These are phyloP conservation scores for Meganola albula DNA, from an alignment of 2,888 invertebrate genomes.

Conservation along the genomic window DNA sequence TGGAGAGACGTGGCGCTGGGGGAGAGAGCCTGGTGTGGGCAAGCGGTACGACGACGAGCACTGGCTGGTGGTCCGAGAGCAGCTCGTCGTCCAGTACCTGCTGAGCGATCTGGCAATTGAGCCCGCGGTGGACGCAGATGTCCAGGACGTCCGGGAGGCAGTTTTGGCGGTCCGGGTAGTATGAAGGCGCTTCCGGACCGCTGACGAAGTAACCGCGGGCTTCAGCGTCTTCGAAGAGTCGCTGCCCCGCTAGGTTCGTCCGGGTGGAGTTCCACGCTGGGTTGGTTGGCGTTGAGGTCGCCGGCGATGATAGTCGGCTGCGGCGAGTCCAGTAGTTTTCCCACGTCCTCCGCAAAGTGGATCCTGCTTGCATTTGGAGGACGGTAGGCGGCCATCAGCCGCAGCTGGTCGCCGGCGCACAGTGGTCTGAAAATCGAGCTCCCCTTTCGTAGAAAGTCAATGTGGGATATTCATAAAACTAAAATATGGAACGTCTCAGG, in stretches of 20 bases:
- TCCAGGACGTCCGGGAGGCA: neutral
- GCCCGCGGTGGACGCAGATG: neutral
- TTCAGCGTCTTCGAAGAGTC: neutral
- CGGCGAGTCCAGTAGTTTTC: neutral
- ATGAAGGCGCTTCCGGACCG: constrained; percentile 4
- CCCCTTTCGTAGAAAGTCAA: no score
- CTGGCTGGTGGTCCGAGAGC: constrained; percentile 2
- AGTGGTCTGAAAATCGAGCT: no score
- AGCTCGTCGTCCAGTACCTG: neutral
- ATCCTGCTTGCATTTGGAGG: neutral
- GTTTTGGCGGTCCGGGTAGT: neutral
- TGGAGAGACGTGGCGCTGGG: neutral
- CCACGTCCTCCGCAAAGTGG: neutral
- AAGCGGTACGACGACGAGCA: neutral
- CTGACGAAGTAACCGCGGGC: neutral
- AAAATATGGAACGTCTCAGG: no score
- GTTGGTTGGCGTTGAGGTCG: constrained; percentile 1
- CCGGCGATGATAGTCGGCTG: constrained; percentile 1
- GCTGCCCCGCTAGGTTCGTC: neutral
- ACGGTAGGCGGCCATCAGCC: neutral
- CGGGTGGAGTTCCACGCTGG: neutral
- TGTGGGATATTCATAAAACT: no score
- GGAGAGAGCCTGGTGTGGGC: neutral
- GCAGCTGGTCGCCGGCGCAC: neutral
- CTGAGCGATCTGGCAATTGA: neutral